A percentile compares a stretch with the other conserved stretches of the same genome.
Evolutionary conservation across 1,140 invertebrate species (phyloP).

Genomic region (Caenorhabditis tropicalis): DNA sequence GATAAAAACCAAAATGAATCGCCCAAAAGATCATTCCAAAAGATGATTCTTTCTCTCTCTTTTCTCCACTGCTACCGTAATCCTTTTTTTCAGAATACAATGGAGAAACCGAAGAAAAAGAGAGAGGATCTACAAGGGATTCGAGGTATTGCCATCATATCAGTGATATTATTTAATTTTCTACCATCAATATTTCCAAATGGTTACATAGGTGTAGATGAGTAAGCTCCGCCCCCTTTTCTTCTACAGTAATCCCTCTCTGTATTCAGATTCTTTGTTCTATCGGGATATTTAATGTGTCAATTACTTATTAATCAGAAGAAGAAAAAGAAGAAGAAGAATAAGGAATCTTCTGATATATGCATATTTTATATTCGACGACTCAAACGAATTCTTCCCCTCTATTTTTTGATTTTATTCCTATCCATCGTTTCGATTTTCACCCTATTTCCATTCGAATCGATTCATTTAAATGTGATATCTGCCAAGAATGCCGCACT

Average conservation of each 20-base stretch:
- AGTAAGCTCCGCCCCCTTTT: too few relatives aligned
- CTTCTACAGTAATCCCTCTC: too few relatives aligned
- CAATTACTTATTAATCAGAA: too few relatives aligned
- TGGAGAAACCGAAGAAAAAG: background rate
- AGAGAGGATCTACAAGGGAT: background rate
- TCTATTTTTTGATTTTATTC: background rate
- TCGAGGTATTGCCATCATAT: background rate
- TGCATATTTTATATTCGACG: background rate
- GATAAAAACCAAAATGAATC: too few relatives aligned
- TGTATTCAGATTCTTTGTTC: background rate
- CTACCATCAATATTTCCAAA: background rate
- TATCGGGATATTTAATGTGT: background rate
- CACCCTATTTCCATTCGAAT: background rate
- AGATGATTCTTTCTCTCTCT: too few relatives aligned
- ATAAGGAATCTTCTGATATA: background rate
- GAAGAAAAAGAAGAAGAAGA: too few relatives aligned
- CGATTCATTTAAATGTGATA: background rate
- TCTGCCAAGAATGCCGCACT: background rate
- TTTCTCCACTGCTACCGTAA: too few relatives aligned
- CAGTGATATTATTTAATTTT: background rate
- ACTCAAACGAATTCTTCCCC: background rate
- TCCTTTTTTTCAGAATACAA: too few relatives aligned
- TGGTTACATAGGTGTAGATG: background rate
- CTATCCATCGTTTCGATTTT: background rate
- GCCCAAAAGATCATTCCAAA: too few relatives aligned